These are phyloP conservation scores for Globicephala melas DNA, from an alignment of 2,113 vertebrate species.

Conservation along the genomic window DNA sequence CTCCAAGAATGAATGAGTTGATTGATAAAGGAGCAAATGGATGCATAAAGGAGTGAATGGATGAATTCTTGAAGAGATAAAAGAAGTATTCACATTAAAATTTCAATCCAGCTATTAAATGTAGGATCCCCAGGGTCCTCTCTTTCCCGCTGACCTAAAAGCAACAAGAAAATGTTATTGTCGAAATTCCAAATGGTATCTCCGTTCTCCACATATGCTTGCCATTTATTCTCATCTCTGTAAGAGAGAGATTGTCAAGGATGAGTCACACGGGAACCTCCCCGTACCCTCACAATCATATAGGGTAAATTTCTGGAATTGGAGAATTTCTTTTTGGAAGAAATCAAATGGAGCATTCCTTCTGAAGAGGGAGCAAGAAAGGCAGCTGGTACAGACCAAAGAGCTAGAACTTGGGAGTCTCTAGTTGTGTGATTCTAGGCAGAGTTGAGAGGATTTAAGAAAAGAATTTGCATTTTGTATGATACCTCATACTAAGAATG, in stretches of 20 bases:
- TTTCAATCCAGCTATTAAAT: background rate
- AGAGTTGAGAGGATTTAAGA: background rate
- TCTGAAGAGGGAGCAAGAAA: background rate
- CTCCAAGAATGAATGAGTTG: background rate
- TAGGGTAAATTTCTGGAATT: background rate
- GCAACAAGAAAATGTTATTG: background rate
- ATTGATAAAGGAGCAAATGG: background rate
- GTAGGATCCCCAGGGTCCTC: background rate
- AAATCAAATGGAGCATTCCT: background rate
- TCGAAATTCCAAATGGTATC: background rate
- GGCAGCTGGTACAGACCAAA: no score
- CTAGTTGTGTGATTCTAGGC: background rate
- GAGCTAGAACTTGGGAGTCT: background rate
- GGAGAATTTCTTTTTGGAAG: background rate
- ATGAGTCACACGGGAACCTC: background rate
- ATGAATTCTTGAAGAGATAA: background rate
- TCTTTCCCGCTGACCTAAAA: constrained; percentile 6
- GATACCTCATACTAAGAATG: fast-evolving
- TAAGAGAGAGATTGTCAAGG: background rate
- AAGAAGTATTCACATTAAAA: constrained; percentile 42
- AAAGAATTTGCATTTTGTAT: background rate
- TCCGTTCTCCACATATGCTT: background rate
- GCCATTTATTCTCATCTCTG: background rate
- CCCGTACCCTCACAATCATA: no score
- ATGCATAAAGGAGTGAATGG: background rate